phyloP scores from a whole-genome alignment of 2,888 invertebrate species.

The Drosophila buzzatii region DNA sequence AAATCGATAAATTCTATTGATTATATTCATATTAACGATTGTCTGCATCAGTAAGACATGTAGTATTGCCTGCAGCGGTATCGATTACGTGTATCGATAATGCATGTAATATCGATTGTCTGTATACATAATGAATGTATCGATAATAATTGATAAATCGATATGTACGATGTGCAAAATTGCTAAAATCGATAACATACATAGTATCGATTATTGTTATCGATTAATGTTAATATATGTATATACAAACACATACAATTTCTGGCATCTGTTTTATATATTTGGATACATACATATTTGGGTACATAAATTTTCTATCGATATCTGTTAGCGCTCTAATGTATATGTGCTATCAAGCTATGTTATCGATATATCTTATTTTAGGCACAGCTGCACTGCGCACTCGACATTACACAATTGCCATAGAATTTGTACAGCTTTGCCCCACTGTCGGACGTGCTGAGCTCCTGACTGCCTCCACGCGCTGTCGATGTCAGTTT shows the following conservation, averaged over 20 bases:
- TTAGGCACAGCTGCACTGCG: rapidly evolving
- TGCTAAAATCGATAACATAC: too few species aligned
- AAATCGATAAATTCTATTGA: too few species aligned
- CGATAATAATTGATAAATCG: not conserved
- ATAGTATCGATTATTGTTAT: not conserved
- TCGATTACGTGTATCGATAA: not conserved
- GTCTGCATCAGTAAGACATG: not conserved
- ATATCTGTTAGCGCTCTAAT: not conserved
- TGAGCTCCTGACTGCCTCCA: constrained; percentile 4
- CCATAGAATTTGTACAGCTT: not conserved
- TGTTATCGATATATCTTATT: not conserved
- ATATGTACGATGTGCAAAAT: too few species aligned
- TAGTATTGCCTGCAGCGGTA: not conserved
- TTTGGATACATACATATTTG: not conserved
- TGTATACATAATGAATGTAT: not conserved
- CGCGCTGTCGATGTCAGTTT: constrained; percentile 56
- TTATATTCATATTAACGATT: too few species aligned
- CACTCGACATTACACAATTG: too few species aligned
- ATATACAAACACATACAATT: not conserved
- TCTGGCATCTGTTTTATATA: not conserved
- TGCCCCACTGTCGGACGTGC: not conserved
- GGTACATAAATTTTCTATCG: too few species aligned
- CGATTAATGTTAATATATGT: not conserved
- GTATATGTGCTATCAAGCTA: not conserved
- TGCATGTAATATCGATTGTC: not conserved